Evolutionary conservation across 2,113 vertebrate species (phyloP).

Genomic region (Xenus cinereus): DNA sequence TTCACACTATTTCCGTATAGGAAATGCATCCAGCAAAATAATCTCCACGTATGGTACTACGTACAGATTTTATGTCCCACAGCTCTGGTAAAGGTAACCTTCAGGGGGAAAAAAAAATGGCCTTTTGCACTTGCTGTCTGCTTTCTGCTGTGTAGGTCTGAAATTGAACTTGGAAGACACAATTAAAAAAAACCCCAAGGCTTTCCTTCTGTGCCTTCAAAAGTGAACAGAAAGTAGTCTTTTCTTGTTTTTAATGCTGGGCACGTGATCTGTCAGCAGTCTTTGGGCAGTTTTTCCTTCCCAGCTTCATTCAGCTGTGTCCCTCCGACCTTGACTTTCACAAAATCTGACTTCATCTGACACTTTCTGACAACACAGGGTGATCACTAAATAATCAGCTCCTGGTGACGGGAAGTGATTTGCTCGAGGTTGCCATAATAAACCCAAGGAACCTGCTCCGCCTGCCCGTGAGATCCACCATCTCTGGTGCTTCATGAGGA

Average conservation of each 20-base stretch:
- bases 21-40: not conserved
- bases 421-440: rapidly evolving
- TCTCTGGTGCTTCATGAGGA: not conserved
- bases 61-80: not conserved
- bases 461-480: not conserved
- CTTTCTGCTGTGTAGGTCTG: not conserved
- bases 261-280: not conserved
- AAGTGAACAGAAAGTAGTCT: not conserved
- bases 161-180: not conserved
- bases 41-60: not conserved
- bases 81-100: not conserved
- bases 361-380: not conserved
- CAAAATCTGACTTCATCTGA: not conserved
- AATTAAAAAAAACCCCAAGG: not conserved
- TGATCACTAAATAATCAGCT: not conserved
- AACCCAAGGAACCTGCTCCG: not conserved
- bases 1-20: not conserved
- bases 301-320: rapidly evolving
- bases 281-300: not conserved
- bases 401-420: not conserved
- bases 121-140: not conserved
- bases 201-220: not conserved
- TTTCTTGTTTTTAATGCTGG: not conserved
- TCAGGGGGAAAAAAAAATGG: not conserved
- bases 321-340: not conserved